These are phyloP conservation scores for Lepisosteus oculatus DNA, from an alignment of 2,113 vertebrate species.

Conservation along the genomic window DNA sequence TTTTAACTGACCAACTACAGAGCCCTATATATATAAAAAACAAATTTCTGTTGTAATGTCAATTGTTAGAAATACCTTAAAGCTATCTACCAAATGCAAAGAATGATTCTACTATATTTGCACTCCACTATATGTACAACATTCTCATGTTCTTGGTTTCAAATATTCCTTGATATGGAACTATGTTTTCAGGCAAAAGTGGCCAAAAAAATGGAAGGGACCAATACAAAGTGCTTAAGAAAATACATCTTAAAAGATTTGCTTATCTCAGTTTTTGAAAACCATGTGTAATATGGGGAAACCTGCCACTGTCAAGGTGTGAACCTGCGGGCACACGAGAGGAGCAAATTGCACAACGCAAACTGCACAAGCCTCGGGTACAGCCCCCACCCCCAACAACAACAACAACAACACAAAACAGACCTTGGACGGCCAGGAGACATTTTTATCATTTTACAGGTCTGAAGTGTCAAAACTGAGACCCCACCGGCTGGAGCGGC, in stretches of 20 bases:
- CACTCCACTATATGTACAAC: no score
- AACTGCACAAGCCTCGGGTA: slow-evolving; percentile 8
- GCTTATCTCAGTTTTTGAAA: not conserved
- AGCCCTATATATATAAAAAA: no score
- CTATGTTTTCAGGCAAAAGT: no score
- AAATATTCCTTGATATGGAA: no score
- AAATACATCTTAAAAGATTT: not conserved
- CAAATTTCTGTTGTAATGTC: no score
- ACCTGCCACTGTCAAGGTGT: not conserved
- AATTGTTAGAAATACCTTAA: no score
- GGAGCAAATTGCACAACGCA: slow-evolving; percentile 9
- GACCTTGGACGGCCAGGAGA: slow-evolving; percentile 17
- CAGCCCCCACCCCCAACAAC: not conserved
- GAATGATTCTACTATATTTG: no score
- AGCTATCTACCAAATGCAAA: no score
- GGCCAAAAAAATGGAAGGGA: no score
- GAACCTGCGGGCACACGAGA: slow-evolving; percentile 17
- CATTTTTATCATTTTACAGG: slow-evolving; percentile 17
- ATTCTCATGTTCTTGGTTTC: no score
- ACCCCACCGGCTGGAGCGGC: slow-evolving; percentile 23
- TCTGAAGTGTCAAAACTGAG: slow-evolving; percentile 37
- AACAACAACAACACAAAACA: not conserved
- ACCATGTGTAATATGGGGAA: not conserved
- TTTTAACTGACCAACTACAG: no score
- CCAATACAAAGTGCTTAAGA: no score